Conservation (phyloP, 2,888 invertebrate species). For the Pomacea canaliculata region DNA sequence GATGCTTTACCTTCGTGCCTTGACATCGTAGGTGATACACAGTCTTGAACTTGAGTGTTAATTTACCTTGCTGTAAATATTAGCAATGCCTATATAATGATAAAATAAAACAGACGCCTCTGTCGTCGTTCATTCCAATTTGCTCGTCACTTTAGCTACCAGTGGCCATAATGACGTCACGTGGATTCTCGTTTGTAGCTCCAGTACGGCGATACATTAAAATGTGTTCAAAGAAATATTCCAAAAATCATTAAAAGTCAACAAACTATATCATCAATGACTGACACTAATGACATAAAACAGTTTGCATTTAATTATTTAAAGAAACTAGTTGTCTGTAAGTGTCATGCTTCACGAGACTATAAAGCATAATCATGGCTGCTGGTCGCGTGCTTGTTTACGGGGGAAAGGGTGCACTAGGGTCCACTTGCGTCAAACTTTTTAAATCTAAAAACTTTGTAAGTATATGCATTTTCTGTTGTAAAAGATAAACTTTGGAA, state of each 20-base stretch:
- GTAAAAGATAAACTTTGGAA: no score
- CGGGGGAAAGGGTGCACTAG: slow-evolving; percentile 95
- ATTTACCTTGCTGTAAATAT: background rate
- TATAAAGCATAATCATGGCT: slow-evolving; percentile 10
- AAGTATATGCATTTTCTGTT: slow-evolving; percentile 66
- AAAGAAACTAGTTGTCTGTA: no score
- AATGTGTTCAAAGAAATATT: background rate
- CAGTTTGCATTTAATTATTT: no score
- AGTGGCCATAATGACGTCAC: slow-evolving; percentile 65
- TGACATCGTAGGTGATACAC: slow-evolving; percentile 76
- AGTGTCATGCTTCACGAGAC: no score
- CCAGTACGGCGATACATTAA: slow-evolving; percentile 25
- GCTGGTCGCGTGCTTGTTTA: slow-evolving; percentile 81
- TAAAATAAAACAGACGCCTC: slow-evolving; percentile 2
- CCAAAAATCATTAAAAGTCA: background rate
- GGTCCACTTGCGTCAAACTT: slow-evolving; percentile 86
- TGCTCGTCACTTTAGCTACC: slow-evolving; percentile 39
- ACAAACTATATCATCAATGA: background rate
- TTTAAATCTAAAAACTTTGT: slow-evolving; percentile 92
- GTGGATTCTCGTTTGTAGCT: slow-evolving; percentile 52
- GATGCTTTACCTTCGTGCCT: slow-evolving; percentile 81
- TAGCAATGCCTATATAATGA: background rate
- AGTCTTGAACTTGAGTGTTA: background rate
- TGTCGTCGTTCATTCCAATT: slow-evolving; percentile 22
- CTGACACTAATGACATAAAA: no score